A percentile compares a stretch with the other conserved stretches of the same genome.
phyloP scores from a whole-genome alignment of 2,888 invertebrate genomes.

The Leucania comma region DNA sequence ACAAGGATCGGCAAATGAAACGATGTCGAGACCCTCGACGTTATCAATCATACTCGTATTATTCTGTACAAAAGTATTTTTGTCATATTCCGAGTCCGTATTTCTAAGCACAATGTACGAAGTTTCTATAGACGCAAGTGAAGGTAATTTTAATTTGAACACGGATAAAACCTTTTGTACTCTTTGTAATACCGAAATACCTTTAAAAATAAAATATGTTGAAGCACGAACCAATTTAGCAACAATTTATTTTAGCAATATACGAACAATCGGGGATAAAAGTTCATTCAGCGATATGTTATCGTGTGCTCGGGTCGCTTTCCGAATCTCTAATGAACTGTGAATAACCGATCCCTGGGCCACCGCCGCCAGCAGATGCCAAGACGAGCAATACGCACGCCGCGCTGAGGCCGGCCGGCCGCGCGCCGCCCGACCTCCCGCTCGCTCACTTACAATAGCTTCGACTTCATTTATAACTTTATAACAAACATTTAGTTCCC shows the following conservation, averaged over 20 bases:
- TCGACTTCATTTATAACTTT: conserved; percentile 54
- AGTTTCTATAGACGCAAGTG: background rate
- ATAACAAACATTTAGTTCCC: conserved; percentile 53
- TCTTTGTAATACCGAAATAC: background rate
- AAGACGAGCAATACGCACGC: conserved; percentile 55
- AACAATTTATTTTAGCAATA: conserved; percentile 56
- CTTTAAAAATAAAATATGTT: conserved; percentile 25
- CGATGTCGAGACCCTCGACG: conserved; percentile 48
- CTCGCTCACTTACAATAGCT: conserved; percentile 50
- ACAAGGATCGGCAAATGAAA: conserved; percentile 50
- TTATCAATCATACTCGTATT: conserved; percentile 56
- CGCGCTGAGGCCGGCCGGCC: conserved; percentile 28
- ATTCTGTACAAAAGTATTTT: conserved; percentile 50
- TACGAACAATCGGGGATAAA: conserved; percentile 51
- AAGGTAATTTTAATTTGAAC: conserved; percentile 18
- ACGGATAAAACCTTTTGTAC: background rate
- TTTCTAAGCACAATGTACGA: conserved; percentile 11
- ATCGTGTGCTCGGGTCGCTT: conserved; percentile 69
- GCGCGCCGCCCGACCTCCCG: conserved; percentile 24
- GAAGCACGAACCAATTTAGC: conserved; percentile 29
- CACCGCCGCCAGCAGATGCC: conserved; percentile 68
- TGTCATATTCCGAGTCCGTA: conserved; percentile 31
- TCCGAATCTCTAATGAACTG: conserved; percentile 79
- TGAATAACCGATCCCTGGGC: conserved; percentile 71
- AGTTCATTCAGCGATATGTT: conserved; percentile 74